Base-by-base conservation (phyloP, 1,140 invertebrate species). In the Paracyclopina nana region DNA sequence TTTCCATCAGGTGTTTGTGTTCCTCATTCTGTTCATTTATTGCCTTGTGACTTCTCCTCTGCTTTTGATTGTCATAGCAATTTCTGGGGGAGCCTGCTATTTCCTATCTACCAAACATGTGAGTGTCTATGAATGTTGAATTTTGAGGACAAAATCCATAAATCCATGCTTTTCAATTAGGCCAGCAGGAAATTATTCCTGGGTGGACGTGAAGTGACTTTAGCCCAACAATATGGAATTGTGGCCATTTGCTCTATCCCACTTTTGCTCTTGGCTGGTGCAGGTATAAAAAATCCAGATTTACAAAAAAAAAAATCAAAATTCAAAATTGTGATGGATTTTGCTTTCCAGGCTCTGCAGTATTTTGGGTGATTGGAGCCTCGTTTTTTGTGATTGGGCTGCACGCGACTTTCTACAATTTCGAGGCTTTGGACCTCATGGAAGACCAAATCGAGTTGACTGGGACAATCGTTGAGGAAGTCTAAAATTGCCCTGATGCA, bases 331-430 rank as follows among this genome's bases (percentile, higher is more conserved):
- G 9, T 31, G 29, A 31, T 38, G 5, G 14, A n/a, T 38, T 3
- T n/a, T 5, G 2, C 8, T 3, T 4, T 38, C 20, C 20, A 38
- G 34, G 34, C 5, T 38, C 34, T n/a, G 34, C 34, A n/a, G 34
- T 38, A 20, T 38, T 38, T 9, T 38, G 34, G 34, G 34, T 38
- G 34, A 38, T 38, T 38, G 34, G 34, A 38, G 34, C 34, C 20
- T 38, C 34, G 34, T 16, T 38, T n/a, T n/a, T 38, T 38, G 14
- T 38, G n/a, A 38, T 38, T 38, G 34, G 34, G 20, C n/a, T 38
- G 4, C 34, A 38, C 8, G 34, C 34, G n/a, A 16, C 34, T 3
- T 38, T 38, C 34, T 38, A 38, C 34, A 38, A 38, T 20, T 38
- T 16, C 8, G 34, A 38, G 34, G 34, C 34, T 38, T 38, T 38